Percentiles rank a stretch among this genome's conserved stretches.
These are phyloP conservation scores for Dipodomys ordii DNA, from an alignment of 2,113 vertebrate genomes.

Conservation along the genomic window DNA sequence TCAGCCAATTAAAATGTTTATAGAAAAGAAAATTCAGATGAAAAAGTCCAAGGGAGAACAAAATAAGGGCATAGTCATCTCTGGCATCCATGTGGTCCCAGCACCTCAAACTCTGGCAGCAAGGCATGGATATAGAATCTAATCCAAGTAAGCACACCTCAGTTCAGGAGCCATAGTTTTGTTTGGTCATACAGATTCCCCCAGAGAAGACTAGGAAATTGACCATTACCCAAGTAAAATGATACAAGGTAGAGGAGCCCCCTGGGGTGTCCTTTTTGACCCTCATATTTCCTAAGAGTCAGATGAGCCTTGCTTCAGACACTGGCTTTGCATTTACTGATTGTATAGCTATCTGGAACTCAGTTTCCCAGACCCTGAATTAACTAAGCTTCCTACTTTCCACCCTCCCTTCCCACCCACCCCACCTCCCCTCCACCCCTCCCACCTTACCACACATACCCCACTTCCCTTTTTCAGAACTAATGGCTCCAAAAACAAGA, in stretches of 20 bases:
- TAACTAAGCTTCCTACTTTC: slow-evolving; percentile 22
- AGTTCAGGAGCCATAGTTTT: not conserved
- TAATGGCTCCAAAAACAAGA: slow-evolving; percentile 75
- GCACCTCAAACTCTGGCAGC: not conserved
- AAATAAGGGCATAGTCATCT: not conserved
- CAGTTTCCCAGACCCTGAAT: slow-evolving; percentile 53
- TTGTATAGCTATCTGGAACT: slow-evolving; percentile 43
- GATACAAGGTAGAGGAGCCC: not conserved
- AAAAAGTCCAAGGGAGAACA: slow-evolving; percentile 10
- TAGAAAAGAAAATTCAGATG: slow-evolving; percentile 25
- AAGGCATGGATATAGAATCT: not conserved
- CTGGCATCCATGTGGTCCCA: not conserved
- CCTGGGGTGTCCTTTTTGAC: not conserved
- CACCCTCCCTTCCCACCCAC: slow-evolving; percentile 38
- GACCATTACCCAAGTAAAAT: not conserved
- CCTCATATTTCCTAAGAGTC: not conserved
- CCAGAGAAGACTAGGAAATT: not conserved
- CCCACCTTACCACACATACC: not conserved
- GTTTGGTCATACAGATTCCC: not conserved
- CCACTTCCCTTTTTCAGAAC: slow-evolving; percentile 75
- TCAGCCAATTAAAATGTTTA: not conserved
- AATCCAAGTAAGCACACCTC: not conserved
- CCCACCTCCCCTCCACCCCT: not conserved
- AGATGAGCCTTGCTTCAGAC: not conserved
- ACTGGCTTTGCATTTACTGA: slow-evolving; percentile 27